Evolutionary conservation across 53 echinoderm and acorn worm genomes (phyloP).

Genomic region (Henricia sp.): DNA sequence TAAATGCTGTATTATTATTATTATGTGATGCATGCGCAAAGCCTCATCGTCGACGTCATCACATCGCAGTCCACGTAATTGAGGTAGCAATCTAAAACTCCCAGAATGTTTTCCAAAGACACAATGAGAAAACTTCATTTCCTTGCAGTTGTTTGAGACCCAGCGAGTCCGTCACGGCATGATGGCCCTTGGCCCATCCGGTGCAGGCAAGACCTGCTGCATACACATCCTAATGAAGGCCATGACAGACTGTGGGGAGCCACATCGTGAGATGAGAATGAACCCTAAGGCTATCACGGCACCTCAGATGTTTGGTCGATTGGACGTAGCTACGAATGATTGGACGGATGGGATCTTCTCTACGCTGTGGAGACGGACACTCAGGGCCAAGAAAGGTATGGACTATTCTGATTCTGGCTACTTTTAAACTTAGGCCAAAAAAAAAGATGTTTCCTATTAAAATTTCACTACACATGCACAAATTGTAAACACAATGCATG

Average conservation of each 20-base stretch:
- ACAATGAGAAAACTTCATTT: too few relatives aligned
- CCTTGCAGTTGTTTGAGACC: slow-evolving; percentile 94
- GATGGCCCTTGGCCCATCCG: slow-evolving; percentile 97
- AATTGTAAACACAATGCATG: too few relatives aligned
- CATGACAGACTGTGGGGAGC: slow-evolving; percentile 91
- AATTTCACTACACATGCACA: too few relatives aligned
- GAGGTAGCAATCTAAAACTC: too few relatives aligned
- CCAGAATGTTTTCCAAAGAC: too few relatives aligned
- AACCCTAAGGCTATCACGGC: slow-evolving; percentile 99
- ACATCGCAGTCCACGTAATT: too few relatives aligned
- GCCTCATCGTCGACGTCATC: too few relatives aligned
- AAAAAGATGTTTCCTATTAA: too few relatives aligned
- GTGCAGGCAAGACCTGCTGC: slow-evolving; percentile 99
- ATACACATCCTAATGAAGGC: slow-evolving; percentile 99
- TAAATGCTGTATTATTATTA: too few relatives aligned
- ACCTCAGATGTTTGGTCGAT: slow-evolving; percentile 99
- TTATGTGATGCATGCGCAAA: too few relatives aligned
- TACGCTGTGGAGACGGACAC: slow-evolving; percentile 93
- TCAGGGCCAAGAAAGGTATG: slow-evolving; percentile 97
- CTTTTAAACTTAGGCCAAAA: too few relatives aligned
- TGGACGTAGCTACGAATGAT: slow-evolving; percentile 98
- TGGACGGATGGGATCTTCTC: slow-evolving; percentile 99
- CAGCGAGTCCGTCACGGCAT: slow-evolving; percentile 99
- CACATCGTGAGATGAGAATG: slow-evolving; percentile 99
- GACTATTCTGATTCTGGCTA: too few relatives aligned